A percentile compares a stretch with the other conserved stretches of the same genome.
Conservation (phyloP, 2,113 vertebrate species). For the Colaptes auratus region DNA sequence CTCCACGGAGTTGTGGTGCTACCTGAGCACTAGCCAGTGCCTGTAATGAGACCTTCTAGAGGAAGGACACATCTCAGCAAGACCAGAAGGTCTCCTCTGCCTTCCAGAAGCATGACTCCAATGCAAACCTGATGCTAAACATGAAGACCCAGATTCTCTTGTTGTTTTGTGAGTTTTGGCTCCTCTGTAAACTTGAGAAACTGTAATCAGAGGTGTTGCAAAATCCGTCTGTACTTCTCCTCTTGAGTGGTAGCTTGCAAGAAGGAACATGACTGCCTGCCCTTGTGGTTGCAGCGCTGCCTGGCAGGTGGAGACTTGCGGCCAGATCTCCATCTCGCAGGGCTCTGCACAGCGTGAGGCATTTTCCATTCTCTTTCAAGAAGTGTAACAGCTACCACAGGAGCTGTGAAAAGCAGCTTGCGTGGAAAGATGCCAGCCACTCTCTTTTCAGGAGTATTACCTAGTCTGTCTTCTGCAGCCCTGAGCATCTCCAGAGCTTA, state of each 20-base stretch:
- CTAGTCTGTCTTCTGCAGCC: neutral
- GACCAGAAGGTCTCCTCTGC: neutral
- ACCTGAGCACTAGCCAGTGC: neutral
- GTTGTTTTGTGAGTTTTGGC: neutral
- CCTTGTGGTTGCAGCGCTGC: neutral
- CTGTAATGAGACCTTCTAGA: neutral
- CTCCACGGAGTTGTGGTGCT: neutral
- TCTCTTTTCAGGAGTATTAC: neutral
- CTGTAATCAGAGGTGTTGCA: neutral
- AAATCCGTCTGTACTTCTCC: neutral
- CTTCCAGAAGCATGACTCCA: rapidly evolving
- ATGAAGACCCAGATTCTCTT: neutral
- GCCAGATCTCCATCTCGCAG: neutral
- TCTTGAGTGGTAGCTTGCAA: neutral
- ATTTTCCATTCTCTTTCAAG: neutral
- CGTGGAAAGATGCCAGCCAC: neutral
- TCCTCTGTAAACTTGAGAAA: neutral
- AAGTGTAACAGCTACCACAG: neutral
- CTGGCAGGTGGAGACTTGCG: constrained; percentile 27
- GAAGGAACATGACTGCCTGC: neutral
- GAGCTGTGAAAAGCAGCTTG: neutral
- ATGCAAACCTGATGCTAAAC: neutral
- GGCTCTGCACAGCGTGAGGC: neutral
- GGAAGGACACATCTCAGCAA: neutral
- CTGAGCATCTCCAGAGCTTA: neutral